Evolutionary conservation across 2,113 vertebrate species (phyloP), one percentile per base, ranked within the genome.

Genomic region (Xyliphius kryptos): DNA sequence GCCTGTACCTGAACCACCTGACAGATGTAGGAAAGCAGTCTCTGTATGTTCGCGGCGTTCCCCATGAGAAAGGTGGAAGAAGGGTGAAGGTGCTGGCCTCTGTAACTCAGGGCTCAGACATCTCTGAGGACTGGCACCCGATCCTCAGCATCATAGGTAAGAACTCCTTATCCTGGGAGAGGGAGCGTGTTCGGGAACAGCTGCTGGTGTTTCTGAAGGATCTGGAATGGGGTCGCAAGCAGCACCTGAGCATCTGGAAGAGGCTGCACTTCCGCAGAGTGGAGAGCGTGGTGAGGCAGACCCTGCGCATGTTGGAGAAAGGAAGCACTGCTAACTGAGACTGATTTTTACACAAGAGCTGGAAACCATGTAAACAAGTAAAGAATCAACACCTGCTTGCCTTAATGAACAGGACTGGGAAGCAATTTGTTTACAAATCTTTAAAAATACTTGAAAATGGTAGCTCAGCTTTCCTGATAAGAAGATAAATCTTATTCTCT

Each of bases 1-100:
- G 96, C 44, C 81, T 98, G 79, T 98, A 98, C 63, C 87, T 98
- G 79, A 98, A 97, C 0, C 87, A 93, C 50, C 85, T 98, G 73
- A 97, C 89, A 0, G 86, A 92, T n/a, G 84, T 83, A 0, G 95
- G 92, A 48, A 93, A 93, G 70, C 85, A 81, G 75, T 85, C 80
- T 0, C 77, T 97, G 3, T 80, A 90, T 14, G 75, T 70, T 1
- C 69, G 70, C 3, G 82, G 82, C 1, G 69, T 76, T 67, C 76
- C 86, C 20, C 71, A 56, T 55, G 76, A 82, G n/a, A 77, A 74
- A 2, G 78, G 82, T 0, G 71, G 72, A 2, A 85, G 86, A 0
- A 75, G 79, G 0, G 89, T 94, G 61, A 84, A 78, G 19, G 89
- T 92, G 0, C 84, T 97, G 76, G 90, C 89, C 1, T 95, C 93